A percentile compares a stretch with the other conserved stretches of the same genome.
These are phyloP conservation scores for Notoglanidium macrostoma DNA, from an alignment of 2,797 vertebrate genomes.

Conservation along the genomic window DNA sequence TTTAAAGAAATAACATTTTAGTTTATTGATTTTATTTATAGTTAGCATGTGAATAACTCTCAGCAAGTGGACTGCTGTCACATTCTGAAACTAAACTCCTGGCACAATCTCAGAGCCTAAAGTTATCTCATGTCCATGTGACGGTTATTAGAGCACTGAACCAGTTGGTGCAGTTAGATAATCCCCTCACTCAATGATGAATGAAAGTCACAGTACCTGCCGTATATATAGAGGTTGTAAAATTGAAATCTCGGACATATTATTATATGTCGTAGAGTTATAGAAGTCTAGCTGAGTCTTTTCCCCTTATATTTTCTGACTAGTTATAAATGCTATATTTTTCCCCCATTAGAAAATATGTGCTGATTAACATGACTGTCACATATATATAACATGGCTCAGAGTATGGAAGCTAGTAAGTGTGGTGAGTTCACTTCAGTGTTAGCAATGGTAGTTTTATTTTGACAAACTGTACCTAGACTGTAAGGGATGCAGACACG, in stretches of 20 bases:
- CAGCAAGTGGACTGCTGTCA: conserved; percentile 47
- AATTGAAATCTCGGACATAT: background rate
- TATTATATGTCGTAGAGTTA: too few species aligned
- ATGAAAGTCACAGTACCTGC: conserved; percentile 53
- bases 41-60: conserved; percentile 3
- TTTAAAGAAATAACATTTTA: background rate
- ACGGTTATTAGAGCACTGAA: conserved; percentile 64
- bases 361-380: background rate
- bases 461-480: background rate
- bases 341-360: background rate
- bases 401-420: background rate
- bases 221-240: background rate
- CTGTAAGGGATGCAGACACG: background rate
- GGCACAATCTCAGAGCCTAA: conserved; percentile 69
- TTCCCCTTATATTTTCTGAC: background rate
- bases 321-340: background rate
- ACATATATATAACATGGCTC: background rate
- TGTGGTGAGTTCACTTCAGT: background rate
- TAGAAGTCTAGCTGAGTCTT: background rate
- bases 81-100: conserved; percentile 66
- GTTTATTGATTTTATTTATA: conserved; percentile 22
- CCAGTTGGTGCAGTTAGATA: conserved; percentile 67
- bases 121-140: conserved; percentile 74
- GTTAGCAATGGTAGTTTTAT: background rate
- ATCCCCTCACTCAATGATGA: conserved; percentile 37